Conservation (phyloP, 2,113 vertebrate genomes). For the Sinocyclocheilus anshuiensis region DNA sequence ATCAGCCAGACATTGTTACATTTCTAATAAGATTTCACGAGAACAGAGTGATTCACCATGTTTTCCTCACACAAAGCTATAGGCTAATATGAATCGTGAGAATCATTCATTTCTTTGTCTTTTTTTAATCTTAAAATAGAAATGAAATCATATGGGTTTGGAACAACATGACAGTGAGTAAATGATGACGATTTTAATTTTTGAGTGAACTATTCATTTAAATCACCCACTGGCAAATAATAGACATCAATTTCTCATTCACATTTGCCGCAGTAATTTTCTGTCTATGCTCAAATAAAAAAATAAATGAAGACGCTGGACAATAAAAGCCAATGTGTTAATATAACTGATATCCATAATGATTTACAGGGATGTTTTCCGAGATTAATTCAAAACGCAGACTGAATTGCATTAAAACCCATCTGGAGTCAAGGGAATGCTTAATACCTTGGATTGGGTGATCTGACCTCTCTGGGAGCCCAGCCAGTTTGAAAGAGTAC, state of each 20-base stretch:
- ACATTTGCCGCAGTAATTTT: conserved; percentile 3
- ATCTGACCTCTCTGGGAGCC: conserved; percentile 77
- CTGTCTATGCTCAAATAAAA: not conserved
- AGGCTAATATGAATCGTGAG: too few species aligned
- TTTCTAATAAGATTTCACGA: too few species aligned
- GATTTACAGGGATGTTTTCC: not conserved
- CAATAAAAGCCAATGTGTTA: not conserved
- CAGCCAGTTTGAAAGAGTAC: conserved; percentile 63
- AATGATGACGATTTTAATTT: not conserved
- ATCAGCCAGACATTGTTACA: too few species aligned
- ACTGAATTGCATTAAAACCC: conserved; percentile 24
- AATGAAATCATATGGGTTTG: not conserved
- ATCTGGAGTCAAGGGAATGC: conserved; percentile 9
- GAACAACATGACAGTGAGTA: not conserved
- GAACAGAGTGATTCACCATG: too few species aligned
- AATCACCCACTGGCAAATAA: conserved; percentile 60
- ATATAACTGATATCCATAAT: not conserved
- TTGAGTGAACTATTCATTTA: conserved; percentile 9
- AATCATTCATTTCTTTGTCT: too few species aligned
- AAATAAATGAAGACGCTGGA: not conserved
- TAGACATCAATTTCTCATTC: conserved; percentile 43
- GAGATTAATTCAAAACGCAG: conserved; percentile 4
- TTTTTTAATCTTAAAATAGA: too few species aligned
- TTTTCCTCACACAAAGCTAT: too few species aligned
- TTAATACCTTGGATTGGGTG: conserved; percentile 71